These are phyloP conservation scores for Corythornis vintsioides DNA, from an alignment of 2,113 vertebrate genomes.

Conservation along the genomic window DNA sequence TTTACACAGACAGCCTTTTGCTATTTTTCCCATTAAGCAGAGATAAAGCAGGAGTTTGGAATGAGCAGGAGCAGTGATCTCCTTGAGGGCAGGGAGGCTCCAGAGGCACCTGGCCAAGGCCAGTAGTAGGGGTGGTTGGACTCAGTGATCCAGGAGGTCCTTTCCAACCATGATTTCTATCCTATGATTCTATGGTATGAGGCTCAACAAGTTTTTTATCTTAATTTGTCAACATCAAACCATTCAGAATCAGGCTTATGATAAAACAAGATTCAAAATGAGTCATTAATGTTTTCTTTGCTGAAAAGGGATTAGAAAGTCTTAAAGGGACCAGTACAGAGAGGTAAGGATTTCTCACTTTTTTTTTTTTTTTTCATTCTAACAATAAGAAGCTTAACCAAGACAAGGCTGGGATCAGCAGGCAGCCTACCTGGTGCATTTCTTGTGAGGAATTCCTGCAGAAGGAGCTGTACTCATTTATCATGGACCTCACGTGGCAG, in stretches of 20 bases:
- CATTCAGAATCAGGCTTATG: neutral
- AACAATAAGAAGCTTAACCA: neutral
- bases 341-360: neutral
- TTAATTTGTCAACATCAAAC: neutral
- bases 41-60: neutral
- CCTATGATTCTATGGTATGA: neutral
- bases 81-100: neutral
- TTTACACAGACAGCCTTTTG: neutral
- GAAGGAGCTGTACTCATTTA: slow-evolving; percentile 82
- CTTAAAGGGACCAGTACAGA: neutral
- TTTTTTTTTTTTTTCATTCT: neutral
- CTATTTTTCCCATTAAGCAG: neutral
- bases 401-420: neutral
- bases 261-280: neutral
- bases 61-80: neutral
- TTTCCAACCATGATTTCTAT: no score
- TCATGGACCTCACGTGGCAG: slow-evolving; percentile 91
- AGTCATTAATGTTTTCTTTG: neutral
- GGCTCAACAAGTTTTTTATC: neutral
- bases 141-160: no score
- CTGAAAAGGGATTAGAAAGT: neutral
- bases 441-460: slow-evolving; percentile 79
- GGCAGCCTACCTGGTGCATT: slow-evolving; percentile 84
- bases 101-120: neutral
- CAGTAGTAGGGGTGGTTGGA: neutral